Base-by-base conservation (phyloP, 2,888 invertebrate genomes). In the Leptinotarsa rubiginosa region DNA sequence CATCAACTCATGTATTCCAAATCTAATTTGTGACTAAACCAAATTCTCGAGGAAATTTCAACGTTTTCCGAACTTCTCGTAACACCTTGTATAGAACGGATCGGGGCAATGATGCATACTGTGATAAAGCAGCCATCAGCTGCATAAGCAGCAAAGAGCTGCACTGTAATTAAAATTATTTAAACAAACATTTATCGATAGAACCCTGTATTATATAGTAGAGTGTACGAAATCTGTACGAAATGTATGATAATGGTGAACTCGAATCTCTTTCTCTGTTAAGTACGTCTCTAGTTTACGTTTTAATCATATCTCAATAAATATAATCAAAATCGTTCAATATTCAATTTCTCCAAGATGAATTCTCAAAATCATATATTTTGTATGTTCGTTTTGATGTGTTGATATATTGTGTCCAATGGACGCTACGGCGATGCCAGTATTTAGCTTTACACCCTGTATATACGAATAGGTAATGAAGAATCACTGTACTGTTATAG, bases 41-140 rank as follows among this genome's bases (percentile, higher is more conserved):
- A 41, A 41, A 41, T 56, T 56, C 3, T 4, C 20, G 20, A 13
- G 13, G 20, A 20, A 15, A 22, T 65, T 50, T 50, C 20, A 41
- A 25, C 16, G 41, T 56, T 68, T 31, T 4, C 56, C 4, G 20
- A 22, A 22, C 56, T 56, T 73, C 20, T 54, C 72, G 78, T 59
- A 76, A 75, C 78, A 78, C 79, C 80, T 82, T 80, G 80, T 76
- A 77, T 50, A 79, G 77, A 77, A 81, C 80, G 84, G 87, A 87
- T 87, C 85, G 88, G 87, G 88, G 88, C 88, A 88, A 88, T 88
- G 79, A 79, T 77, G 87, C 86, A 87, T 87, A 86, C 88, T 88
- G 88, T 88, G 88, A 88, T 88, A 88, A 86, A 87, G 83, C 87
- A 87, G 87, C 87, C 85, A 86, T 87, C 85, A 83, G 86, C 86